These are phyloP conservation scores for Protophormia terraenovae DNA, from an alignment of 2,888 invertebrate species.

Conservation along the genomic window DNA sequence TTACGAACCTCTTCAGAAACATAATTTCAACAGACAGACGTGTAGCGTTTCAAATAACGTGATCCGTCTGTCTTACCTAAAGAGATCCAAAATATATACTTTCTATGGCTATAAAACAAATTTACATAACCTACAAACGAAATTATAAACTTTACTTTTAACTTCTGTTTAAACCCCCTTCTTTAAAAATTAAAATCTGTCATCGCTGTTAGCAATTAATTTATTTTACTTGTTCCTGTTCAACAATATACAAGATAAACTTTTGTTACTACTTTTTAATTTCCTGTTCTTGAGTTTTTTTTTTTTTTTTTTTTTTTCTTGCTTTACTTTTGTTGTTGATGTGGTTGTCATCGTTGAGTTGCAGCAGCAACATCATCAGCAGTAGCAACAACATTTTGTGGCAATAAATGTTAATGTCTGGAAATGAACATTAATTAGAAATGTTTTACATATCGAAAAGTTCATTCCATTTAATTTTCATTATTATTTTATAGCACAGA, in stretches of 20 bases:
- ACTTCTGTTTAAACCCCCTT: no score
- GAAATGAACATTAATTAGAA: conserved; percentile 17
- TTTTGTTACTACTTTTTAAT: conserved; percentile 18
- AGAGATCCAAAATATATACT: no score
- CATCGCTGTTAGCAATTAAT: neutral
- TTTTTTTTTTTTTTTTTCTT: neutral
- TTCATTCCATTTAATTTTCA: neutral
- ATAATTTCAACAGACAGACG: no score
- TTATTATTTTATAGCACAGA: neutral
- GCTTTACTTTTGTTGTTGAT: no score
- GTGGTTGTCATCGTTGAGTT: neutral
- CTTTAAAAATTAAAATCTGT: neutral
- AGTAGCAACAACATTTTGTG: neutral
- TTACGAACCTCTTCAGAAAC: no score
- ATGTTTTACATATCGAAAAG: neutral
- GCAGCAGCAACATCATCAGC: neutral
- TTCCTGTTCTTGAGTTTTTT: neutral
- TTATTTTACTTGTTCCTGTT: conserved; percentile 8
- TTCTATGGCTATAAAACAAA: no score
- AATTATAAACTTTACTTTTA: no score
- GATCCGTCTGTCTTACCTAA: no score
- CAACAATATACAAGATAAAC: neutral
- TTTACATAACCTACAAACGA: no score
- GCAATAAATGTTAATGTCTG: conserved; percentile 35
- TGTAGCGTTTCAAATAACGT: no score